Base-by-base conservation (phyloP, 2,797 vertebrate genomes). In the Leuciscus waleckii region DNA sequence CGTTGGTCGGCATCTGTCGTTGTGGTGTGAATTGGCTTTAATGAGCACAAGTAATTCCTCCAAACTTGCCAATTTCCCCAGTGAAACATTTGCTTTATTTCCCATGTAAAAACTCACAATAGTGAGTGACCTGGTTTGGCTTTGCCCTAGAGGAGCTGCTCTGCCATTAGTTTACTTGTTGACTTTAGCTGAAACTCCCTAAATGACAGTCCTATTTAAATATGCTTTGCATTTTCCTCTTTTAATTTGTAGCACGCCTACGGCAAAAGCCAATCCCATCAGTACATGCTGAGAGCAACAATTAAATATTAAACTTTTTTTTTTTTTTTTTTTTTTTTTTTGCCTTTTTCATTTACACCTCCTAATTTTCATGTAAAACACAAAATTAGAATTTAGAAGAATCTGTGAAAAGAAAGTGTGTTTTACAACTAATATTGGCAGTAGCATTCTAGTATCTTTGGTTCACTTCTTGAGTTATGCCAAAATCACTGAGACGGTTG, bases 271-370 rank as follows among this genome's bases (percentile, higher is more conserved):
- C 71, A 71, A 83, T 63, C 77, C 82, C 79, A 65, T 65, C 76
- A 80, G 85, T 69, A 83, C 46, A 69, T 77, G 89, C 89, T 85
- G 68, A 61, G 70, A 81, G 87, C 54, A 82, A 77, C 81, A 87
- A 87, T 88, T 88, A 88, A 87, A 84, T 83, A 84, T 86, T 83
- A 87, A 87, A 32, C 0, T 35, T 35, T 35, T 35, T 35, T 63
- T 67, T 75, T 23, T 71, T 56, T 49, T 49, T 46, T 46, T 39
- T 0, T 46, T n/a, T n/a, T n/a, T n/a, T n/a, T n/a, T n/a, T n/a
- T n/a, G n/a, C n/a, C n/a, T n/a, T n/a, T n/a, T n/a, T n/a, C n/a
- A n/a, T n/a, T n/a, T n/a, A n/a, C n/a, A n/a, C n/a, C n/a, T n/a
- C n/a, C n/a, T n/a, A n/a, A n/a, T n/a, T n/a, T n/a, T n/a, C n/a